Evolutionary conservation across 2,797 vertebrate species (phyloP).

Genomic region (Acridotheres tristis): DNA sequence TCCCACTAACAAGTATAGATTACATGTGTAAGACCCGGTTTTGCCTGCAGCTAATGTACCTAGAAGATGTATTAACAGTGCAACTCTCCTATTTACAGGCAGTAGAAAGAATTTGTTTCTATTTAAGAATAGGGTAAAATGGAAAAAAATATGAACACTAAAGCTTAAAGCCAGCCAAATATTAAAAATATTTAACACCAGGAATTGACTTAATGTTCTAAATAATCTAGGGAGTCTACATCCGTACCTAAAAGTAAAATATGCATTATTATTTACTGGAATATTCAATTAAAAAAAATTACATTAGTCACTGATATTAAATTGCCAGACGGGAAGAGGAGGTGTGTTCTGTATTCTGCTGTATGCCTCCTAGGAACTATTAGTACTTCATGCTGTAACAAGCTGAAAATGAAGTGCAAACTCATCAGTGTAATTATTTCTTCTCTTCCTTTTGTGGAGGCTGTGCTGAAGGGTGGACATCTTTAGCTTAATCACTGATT

Average conservation of each 20-base stretch:
- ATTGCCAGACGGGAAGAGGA: not conserved
- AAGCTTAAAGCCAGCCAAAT: not conserved
- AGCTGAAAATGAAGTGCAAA: slow-evolving; percentile 59
- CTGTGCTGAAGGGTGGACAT: not conserved
- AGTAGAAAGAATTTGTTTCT: not conserved
- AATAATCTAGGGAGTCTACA: not conserved
- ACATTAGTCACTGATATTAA: not conserved
- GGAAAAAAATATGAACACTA: not conserved
- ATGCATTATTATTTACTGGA: not conserved
- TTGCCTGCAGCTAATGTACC: slow-evolving; percentile 34
- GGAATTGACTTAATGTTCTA: not conserved
- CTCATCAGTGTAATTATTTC: slow-evolving; percentile 46
- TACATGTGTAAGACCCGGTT: not conserved
- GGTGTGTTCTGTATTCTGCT: not conserved
- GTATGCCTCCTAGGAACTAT: not conserved
- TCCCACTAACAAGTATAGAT: slow-evolving; percentile 42
- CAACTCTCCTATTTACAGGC: not conserved
- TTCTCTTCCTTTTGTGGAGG: slow-evolving; percentile 22
- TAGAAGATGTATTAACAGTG: slow-evolving; percentile 36
- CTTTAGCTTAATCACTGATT: slow-evolving; percentile 45
- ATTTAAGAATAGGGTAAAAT: not conserved
- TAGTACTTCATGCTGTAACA: slow-evolving; percentile 35
- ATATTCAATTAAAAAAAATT: not conserved
- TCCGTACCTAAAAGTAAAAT: not conserved
- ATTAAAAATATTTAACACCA: not conserved